These are phyloP conservation scores for Ranitomeya variabilis DNA, from an alignment of 2,113 vertebrate species.

Conservation along the genomic window DNA sequence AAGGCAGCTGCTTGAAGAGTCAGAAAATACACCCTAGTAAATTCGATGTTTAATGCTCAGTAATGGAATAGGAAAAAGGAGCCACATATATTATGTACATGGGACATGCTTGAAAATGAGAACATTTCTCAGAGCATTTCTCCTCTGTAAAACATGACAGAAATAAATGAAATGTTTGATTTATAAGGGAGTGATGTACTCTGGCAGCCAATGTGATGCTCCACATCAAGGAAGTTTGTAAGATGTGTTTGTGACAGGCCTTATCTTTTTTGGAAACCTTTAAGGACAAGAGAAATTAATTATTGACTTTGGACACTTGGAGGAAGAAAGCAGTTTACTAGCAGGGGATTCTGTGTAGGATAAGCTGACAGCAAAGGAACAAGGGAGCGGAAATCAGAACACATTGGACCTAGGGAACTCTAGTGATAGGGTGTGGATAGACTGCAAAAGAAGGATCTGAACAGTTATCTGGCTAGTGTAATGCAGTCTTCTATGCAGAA, in stretches of 20 bases:
- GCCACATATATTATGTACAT: slow-evolving; percentile 26
- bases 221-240: slow-evolving; percentile 26
- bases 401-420: background rate
- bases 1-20: background rate
- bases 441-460: background rate
- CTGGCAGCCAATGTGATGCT: slow-evolving; percentile 9
- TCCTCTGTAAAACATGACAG: background rate
- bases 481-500: background rate
- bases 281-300: slow-evolving; percentile 32
- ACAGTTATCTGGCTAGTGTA: background rate
- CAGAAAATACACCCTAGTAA: background rate
- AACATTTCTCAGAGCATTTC: slow-evolving; percentile 1
- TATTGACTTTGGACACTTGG: background rate
- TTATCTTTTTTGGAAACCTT: slow-evolving; percentile 1
- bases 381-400: background rate
- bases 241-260: slow-evolving; percentile 17
- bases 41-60: background rate
- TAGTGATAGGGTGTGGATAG: background rate
- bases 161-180: slow-evolving; percentile 28
- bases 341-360: background rate
- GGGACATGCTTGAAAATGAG: background rate
- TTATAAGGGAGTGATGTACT: slow-evolving; percentile 9
- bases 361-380: background rate
- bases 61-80: background rate
- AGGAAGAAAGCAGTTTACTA: slow-evolving; percentile 14